A percentile compares a stretch with the other conserved stretches of the same genome.
Evolutionary conservation across 2,113 vertebrate species (phyloP).

Genomic region (Crotalus horridus): DNA sequence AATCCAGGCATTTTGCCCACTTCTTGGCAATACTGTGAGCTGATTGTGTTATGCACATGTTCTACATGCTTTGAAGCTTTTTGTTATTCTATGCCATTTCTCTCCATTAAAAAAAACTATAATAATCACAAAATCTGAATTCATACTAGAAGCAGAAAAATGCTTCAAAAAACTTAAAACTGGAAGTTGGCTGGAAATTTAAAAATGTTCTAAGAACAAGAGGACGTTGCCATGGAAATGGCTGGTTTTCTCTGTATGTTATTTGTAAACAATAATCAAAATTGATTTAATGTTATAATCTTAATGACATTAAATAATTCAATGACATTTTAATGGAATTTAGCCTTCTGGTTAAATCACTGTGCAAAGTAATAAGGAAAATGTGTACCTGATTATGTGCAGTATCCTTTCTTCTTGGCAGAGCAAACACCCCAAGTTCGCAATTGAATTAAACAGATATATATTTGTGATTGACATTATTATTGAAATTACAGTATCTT

Average conservation of each 20-base stretch:
- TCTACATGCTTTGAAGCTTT: neutral
- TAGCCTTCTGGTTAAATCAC: neutral
- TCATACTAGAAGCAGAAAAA: neutral
- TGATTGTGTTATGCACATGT: neutral
- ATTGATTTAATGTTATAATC: neutral
- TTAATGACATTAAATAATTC: neutral
- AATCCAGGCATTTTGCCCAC: neutral
- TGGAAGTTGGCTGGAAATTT: neutral
- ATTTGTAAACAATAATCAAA: neutral
- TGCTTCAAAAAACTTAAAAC: neutral
- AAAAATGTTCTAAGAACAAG: neutral
- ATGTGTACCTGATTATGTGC: neutral
- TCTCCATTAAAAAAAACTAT: conserved; percentile 1
- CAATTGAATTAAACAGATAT: neutral
- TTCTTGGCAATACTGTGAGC: neutral
- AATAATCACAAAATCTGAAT: neutral
- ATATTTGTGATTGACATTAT: neutral
- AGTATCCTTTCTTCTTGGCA: neutral
- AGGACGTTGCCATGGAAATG: neutral
- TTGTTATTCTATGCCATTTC: neutral
- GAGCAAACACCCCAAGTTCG: neutral
- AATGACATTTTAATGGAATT: neutral
- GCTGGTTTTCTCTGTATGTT: neutral
- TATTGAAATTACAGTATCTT: neutral
- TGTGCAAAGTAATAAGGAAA: neutral